A percentile compares a stretch with the other conserved stretches of the same genome.
These are phyloP conservation scores for Brachionichthys hirsutus DNA, from an alignment of 2,113 vertebrate genomes.

Conservation along the genomic window DNA sequence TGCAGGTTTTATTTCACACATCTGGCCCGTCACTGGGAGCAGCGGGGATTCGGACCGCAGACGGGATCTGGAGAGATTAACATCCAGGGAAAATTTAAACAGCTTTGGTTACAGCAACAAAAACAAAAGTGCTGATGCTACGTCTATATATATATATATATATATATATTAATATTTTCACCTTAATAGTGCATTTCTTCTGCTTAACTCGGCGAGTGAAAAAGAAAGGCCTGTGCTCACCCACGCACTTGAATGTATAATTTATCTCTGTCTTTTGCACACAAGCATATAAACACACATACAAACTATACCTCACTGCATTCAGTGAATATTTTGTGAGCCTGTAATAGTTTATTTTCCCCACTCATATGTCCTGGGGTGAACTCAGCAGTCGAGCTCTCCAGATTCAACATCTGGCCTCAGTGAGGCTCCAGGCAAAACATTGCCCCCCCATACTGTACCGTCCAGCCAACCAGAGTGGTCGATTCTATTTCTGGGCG, in stretches of 20 bases:
- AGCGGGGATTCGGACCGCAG: conserved; percentile 7
- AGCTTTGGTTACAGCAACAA: conserved; percentile 19
- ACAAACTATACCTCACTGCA: background rate
- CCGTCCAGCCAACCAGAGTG: conserved; percentile 26
- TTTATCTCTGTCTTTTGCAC: background rate
- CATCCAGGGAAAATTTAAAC: background rate
- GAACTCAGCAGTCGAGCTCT: conserved; percentile 44
- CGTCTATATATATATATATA: too few species aligned
- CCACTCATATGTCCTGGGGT: conserved; percentile 41
- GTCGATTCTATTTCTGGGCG: conserved; percentile 34
- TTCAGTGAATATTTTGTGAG: conserved; percentile 44
- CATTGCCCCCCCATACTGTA: conserved; percentile 22
- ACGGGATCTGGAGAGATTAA: conserved; percentile 12
- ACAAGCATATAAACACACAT: too few species aligned
- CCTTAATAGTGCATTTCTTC: too few species aligned
- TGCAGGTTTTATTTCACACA: conserved; percentile 38
- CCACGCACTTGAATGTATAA: background rate
- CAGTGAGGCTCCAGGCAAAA: conserved; percentile 27
- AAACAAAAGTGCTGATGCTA: background rate
- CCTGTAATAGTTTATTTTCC: conserved; percentile 62
- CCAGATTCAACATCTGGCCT: conserved; percentile 35
- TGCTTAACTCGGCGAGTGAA: too few species aligned
- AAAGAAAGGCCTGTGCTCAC: background rate
- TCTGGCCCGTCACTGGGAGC: conserved; percentile 18
- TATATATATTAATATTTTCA: too few species aligned